These are phyloP conservation scores for Synanthedon vespiformis DNA, from an alignment of 2,888 invertebrate species.

Conservation along the genomic window DNA sequence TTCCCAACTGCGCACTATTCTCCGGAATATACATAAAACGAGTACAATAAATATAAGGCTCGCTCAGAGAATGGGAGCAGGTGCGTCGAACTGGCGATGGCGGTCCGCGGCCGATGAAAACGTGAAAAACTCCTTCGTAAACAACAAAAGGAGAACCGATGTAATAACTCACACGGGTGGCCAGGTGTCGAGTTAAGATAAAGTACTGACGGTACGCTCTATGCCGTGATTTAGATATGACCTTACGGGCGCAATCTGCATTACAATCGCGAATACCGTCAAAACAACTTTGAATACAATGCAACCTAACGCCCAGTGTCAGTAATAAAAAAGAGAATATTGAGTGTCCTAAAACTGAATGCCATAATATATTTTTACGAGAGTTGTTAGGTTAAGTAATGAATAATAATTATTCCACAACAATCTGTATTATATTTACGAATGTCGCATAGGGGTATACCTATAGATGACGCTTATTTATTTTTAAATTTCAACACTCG, in stretches of 20 bases:
- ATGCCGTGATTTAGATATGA: slow-evolving; percentile 63
- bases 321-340: no score
- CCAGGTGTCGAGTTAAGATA: slow-evolving; percentile 61
- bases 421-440: no score
- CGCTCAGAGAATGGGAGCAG: slow-evolving; percentile 20
- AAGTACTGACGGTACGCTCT: slow-evolving; percentile 55
- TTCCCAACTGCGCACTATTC: slow-evolving; percentile 47
- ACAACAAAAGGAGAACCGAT: slow-evolving; percentile 55
- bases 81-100: slow-evolving; percentile 54
- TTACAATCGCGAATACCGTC: slow-evolving; percentile 15
- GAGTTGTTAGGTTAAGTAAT: no score
- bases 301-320: no score
- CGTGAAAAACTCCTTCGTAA: slow-evolving; percentile 63
- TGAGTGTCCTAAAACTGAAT: no score
- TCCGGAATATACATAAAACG: slow-evolving; percentile 29
- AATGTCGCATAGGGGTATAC: no score
- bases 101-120: slow-evolving; percentile 38
- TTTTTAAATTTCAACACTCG: no score
- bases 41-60: slow-evolving; percentile 29
- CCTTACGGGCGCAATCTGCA: slow-evolving; percentile 60
- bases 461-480: no score
- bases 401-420: no score
- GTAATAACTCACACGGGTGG: slow-evolving; percentile 41
- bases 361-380: no score
- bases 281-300: no score